Evolutionary conservation across 2,888 invertebrate species (phyloP), one percentile per base, ranked within the genome.

Genomic region (Liposcelis brunnea): DNA sequence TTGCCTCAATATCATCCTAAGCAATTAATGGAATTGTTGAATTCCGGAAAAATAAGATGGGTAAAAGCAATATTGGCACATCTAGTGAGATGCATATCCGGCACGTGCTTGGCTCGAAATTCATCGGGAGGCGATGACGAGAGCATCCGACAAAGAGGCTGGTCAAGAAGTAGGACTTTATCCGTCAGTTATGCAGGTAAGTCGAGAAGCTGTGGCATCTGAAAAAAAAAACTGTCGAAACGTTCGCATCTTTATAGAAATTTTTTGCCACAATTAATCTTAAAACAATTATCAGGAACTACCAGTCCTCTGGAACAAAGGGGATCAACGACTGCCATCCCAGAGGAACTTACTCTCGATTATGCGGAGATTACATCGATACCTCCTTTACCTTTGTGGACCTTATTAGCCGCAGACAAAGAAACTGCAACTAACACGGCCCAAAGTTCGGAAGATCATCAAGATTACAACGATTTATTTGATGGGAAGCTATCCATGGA

Each of bases 1-100:
- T 67, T 98, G 48, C 98, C 98, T 0, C 98, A 99, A 58, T 99
- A 98, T 61, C 98, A 99, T 66, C 98, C 98, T 0, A 95, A 95
- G 58, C 97, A 97, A 58, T 68, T 99, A 31, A 95, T 98, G 86
- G 98, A 98, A 59, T 66, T 99, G 33, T 70, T 99, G 21, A 97
- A 97, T 66, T 95, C 94, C 45, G 98, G 98, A 2, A 95, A 94
- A 67, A 94, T 93, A 53, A 73, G 90, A 56, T 87, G 97, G 79
- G 98, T 98, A 0, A 97, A 61, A 49, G 97, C 97, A 1, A 98
- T 99, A 51, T 71, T 99, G 36, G 84, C 91, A 1, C 97, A 99
- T 70, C 72, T 99, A 45, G 91, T 97, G 26, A 79, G 72, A 53
- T 77, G 77, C 59, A 77, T 78, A 53, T 75, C 76, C 43, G 74